phyloP scores from a whole-genome alignment of 2,113 vertebrate species.

The Gallinago media region DNA sequence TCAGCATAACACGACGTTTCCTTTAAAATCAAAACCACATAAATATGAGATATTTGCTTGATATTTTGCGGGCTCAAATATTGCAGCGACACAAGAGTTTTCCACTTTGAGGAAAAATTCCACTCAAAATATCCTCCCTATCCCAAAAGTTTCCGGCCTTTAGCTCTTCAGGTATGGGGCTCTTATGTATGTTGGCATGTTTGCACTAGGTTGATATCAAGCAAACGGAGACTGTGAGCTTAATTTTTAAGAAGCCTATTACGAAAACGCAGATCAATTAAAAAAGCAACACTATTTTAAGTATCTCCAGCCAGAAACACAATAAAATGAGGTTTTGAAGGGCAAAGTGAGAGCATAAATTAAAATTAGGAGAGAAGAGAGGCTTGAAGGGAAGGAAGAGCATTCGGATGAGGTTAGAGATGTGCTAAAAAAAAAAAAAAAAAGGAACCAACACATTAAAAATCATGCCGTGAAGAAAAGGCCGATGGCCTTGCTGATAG shows the following conservation, averaged over 20 bases:
- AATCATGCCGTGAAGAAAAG: constrained; percentile 17
- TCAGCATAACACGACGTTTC: background rate
- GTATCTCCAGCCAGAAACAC: background rate
- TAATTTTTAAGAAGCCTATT: background rate
- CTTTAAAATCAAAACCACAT: background rate
- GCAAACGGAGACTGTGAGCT: background rate
- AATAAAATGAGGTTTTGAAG: background rate
- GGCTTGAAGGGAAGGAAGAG: background rate
- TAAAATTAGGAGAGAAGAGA: background rate
- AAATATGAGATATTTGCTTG: background rate
- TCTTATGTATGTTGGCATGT: background rate
- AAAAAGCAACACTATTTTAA: background rate
- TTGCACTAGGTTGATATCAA: background rate
- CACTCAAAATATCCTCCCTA: background rate
- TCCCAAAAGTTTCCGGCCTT: background rate
- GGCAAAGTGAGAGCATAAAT: constrained; percentile 16
- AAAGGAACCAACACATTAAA: background rate
- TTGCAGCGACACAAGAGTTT: background rate
- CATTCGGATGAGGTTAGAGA: background rate
- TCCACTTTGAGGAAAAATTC: background rate
- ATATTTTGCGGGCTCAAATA: background rate
- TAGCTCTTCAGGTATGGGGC: background rate
- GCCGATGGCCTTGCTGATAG: background rate
- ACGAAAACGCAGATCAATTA: background rate
- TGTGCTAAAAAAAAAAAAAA: background rate